phyloP scores from a whole-genome alignment of 2,797 vertebrate species.

The Gadopsis bispinosus region DNA sequence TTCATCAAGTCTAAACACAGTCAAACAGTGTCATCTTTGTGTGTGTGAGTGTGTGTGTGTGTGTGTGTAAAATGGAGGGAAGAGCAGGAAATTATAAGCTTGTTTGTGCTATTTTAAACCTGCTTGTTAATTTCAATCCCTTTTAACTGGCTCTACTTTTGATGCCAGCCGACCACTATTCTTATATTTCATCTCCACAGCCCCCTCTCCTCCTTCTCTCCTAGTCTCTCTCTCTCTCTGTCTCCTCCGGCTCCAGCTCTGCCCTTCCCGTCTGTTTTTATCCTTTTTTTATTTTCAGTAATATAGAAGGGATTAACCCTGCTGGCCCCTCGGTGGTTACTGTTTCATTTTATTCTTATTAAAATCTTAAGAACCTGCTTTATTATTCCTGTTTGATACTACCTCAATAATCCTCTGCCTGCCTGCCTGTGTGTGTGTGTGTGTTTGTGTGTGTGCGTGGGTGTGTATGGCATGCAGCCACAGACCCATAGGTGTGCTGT shows the following conservation, averaged over 20 bases:
- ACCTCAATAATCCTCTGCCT: constrained; percentile 86
- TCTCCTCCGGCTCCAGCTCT: constrained; percentile 81
- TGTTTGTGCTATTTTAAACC: constrained; percentile 64
- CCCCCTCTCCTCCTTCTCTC: constrained; percentile 42
- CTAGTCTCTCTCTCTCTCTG: constrained; percentile 38
- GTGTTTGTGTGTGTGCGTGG: constrained; percentile 39
- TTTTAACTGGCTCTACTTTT: constrained; percentile 73
- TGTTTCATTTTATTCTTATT: constrained; percentile 99
- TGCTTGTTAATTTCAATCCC: constrained; percentile 69
- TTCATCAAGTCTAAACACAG: constrained; percentile 80
- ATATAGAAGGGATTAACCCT: constrained; percentile 99
- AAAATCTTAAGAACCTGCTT: constrained; percentile 99
- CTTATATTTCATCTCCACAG: constrained; percentile 72
- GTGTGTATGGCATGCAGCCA: constrained; percentile 63
- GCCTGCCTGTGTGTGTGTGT: constrained; percentile 46
- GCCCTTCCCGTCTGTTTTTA: constrained; percentile 85
- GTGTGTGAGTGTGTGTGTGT: constrained; percentile 36
- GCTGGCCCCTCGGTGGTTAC: constrained; percentile 93
- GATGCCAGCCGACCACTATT: constrained; percentile 62
- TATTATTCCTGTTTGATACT: constrained; percentile 95
- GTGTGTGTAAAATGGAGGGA: constrained; percentile 23
- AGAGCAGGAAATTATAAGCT: constrained; percentile 44
- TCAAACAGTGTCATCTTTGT: constrained; percentile 74
- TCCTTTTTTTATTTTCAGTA: constrained; percentile 92
- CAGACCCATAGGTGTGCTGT: constrained; percentile 75